These are phyloP conservation scores for Mycalesis mineus DNA, from an alignment of 2,888 invertebrate species.

Conservation along the genomic window DNA sequence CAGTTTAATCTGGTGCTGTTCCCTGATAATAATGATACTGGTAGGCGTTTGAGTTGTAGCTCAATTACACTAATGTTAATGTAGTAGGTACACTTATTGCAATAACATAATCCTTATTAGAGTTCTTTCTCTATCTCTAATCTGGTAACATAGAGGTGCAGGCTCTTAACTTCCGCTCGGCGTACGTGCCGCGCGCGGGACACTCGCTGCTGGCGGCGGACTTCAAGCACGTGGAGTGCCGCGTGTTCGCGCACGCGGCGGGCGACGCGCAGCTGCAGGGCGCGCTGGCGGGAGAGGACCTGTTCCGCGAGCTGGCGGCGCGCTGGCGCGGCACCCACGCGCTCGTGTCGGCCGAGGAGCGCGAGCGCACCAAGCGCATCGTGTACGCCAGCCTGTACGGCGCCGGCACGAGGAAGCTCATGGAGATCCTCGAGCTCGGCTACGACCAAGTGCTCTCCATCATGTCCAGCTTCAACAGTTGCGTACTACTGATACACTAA, in stretches of 20 bases:
- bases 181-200: constrained; percentile 51
- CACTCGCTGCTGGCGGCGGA: constrained; percentile 61
- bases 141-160: no score
- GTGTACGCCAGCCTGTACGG: constrained; percentile 75
- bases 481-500: neutral
- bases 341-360: constrained; percentile 47
- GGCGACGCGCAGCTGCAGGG: constrained; percentile 46
- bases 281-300: constrained; percentile 49
- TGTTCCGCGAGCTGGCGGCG: constrained; percentile 61
- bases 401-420: constrained; percentile 61
- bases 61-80: no score
- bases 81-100: no score
- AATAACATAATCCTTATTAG: no score
- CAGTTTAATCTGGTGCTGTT: constrained; percentile 50
- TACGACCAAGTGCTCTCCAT: constrained; percentile 52
- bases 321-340: constrained; percentile 50
- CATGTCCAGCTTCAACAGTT: constrained; percentile 59
- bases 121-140: no score
- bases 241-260: constrained; percentile 67
- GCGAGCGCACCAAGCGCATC: constrained; percentile 71
- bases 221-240: constrained; percentile 72
- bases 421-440: constrained; percentile 54
- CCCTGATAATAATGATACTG: constrained; percentile 30
- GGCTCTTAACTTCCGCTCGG: constrained; percentile 51
- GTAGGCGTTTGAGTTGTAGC: neutral